Evolutionary conservation across 2,797 vertebrate genomes (phyloP).

Genomic region (Crocodylus rhombifer): DNA sequence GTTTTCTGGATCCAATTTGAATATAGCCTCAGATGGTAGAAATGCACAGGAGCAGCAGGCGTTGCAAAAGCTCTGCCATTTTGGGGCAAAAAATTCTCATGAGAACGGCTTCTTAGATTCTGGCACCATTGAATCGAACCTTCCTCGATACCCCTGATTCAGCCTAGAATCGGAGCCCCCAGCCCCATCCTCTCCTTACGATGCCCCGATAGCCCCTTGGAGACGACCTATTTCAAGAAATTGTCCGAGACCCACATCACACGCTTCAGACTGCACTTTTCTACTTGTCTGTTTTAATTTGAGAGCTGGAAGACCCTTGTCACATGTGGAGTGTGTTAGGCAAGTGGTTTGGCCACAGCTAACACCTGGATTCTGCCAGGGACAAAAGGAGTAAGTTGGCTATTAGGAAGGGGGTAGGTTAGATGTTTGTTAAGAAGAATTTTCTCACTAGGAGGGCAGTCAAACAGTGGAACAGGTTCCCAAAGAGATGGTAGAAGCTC

Average conservation of each 20-base stretch:
- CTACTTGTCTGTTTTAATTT: neutral
- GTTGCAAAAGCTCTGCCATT: neutral
- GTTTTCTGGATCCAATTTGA: neutral
- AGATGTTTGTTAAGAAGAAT: too few relatives aligned
- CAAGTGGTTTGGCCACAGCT: neutral
- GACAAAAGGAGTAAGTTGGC: accelerated
- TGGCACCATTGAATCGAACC: neutral
- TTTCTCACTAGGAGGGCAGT: too few relatives aligned
- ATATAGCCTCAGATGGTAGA: neutral
- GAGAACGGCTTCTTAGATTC: neutral
- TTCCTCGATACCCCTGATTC: neutral
- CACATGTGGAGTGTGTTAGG: neutral
- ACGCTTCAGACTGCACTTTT: neutral
- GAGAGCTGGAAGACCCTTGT: neutral
- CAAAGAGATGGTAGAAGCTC: too few relatives aligned
- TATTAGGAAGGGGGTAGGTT: too few relatives aligned
- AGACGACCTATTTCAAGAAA: too few relatives aligned
- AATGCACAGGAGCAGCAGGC: neutral
- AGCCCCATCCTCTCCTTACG: neutral
- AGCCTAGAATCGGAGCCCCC: neutral
- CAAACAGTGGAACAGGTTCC: too few relatives aligned
- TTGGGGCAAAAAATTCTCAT: neutral
- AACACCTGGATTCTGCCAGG: neutral
- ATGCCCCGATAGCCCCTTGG: too few relatives aligned
- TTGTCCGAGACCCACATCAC: neutral